phyloP scores from a whole-genome alignment of 2,888 invertebrate species.

The Gari tellinella region DNA sequence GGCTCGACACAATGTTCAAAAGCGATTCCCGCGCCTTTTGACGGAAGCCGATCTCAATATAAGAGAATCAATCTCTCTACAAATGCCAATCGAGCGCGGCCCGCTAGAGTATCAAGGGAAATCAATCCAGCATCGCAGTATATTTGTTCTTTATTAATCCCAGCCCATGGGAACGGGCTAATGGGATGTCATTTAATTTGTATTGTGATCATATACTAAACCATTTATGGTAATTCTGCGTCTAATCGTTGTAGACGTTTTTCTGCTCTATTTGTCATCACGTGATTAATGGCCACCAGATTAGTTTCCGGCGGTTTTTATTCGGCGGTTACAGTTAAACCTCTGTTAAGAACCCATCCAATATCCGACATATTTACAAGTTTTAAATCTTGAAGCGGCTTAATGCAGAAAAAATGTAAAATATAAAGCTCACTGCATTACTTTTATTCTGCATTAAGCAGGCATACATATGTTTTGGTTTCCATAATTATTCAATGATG shows the following conservation, averaged over 20 bases:
- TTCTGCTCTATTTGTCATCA: slow-evolving; percentile 18
- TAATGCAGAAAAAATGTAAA: no score
- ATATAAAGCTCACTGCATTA: no score
- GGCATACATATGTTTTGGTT: no score
- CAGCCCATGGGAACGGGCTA: slow-evolving; percentile 32
- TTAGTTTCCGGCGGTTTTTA: slow-evolving; percentile 1
- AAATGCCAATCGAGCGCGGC: slow-evolving; percentile 35
- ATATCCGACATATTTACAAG: no score
- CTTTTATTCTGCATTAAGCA: no score
- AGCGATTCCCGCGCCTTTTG: slow-evolving; percentile 32
- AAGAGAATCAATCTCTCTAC: slow-evolving; percentile 51
- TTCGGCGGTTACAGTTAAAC: slow-evolving; percentile 6
- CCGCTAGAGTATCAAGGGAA: slow-evolving; percentile 48
- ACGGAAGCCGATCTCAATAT: slow-evolving; percentile 43
- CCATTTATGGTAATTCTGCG: slow-evolving; percentile 58
- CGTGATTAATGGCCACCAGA: slow-evolving; percentile 25
- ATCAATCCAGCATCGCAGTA: slow-evolving; percentile 57
- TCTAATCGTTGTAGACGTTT: slow-evolving; percentile 41
- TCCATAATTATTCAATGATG: no score
- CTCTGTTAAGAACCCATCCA: slow-evolving; percentile 5
- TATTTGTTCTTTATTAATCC: slow-evolving; percentile 61
- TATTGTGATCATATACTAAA: slow-evolving; percentile 67
- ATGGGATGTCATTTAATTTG: slow-evolving; percentile 63
- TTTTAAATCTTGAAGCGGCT: no score
- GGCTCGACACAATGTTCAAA: slow-evolving; percentile 29